These are phyloP conservation scores for Aspiorhynchus laticeps DNA, from an alignment of 2,113 vertebrate species.

Conservation along the genomic window DNA sequence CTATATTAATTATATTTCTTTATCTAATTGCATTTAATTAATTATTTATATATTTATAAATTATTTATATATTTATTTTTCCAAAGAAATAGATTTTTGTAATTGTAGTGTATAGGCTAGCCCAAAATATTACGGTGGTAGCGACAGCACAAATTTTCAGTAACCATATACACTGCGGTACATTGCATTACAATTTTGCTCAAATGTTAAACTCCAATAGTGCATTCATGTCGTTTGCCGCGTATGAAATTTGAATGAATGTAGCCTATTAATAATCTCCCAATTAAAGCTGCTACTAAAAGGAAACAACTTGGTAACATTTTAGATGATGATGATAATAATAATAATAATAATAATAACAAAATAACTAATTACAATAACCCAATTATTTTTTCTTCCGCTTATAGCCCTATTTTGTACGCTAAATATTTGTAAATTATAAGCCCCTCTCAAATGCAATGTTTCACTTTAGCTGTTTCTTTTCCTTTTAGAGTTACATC, in stretches of 20 bases:
- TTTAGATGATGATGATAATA: neutral
- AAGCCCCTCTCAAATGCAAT: neutral
- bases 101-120: neutral
- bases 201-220: neutral
- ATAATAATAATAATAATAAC: neutral
- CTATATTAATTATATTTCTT: too few species aligned
- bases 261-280: neutral
- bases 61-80: too few species aligned
- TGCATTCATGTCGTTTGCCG: neutral
- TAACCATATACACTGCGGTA: neutral
- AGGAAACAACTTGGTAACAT: neutral
- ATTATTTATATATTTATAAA: too few species aligned
- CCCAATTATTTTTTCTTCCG: neutral
- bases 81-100: neutral
- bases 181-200: neutral
- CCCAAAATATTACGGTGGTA: neutral
- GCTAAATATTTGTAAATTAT: neutral
- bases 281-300: neutral
- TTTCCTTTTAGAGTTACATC: neutral
- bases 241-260: neutral
- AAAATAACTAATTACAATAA: neutral
- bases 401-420: neutral
- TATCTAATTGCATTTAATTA: too few species aligned
- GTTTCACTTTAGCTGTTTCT: neutral
- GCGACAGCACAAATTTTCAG: neutral